Evolutionary conservation across 2,113 vertebrate species (phyloP).

Genomic region (Grallaria varia): DNA sequence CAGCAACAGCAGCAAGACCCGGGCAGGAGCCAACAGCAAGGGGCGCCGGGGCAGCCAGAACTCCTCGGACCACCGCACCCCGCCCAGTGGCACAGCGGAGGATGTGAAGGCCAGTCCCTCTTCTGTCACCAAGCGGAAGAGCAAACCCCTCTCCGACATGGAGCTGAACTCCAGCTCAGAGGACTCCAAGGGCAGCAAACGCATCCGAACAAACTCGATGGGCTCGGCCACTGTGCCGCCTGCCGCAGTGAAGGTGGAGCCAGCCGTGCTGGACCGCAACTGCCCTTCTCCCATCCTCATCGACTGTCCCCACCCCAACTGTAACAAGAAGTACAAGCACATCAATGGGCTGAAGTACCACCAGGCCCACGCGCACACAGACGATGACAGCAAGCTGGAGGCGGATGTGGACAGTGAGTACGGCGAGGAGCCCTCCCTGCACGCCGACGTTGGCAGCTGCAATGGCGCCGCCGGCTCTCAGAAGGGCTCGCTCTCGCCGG

Average conservation of each 20-base stretch:
- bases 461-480: slow-evolving; percentile 87
- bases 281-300: slow-evolving; percentile 96
- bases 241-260: slow-evolving; percentile 83
- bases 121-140: slow-evolving; percentile 90
- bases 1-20: slow-evolving; percentile 89
- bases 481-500: slow-evolving; percentile 93
- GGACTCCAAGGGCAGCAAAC: slow-evolving; percentile 97
- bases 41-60: slow-evolving; percentile 95
- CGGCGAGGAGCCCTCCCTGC: slow-evolving; percentile 88
- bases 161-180: slow-evolving; percentile 99
- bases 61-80: slow-evolving; percentile 90
- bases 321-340: slow-evolving; percentile 99
- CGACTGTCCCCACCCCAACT: slow-evolving; percentile 97
- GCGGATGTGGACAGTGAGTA: slow-evolving; percentile 93
- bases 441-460: slow-evolving; percentile 86
- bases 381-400: slow-evolving; percentile 93
- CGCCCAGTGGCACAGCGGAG: slow-evolving; percentile 82
- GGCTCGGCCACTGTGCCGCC: slow-evolving; percentile 73
- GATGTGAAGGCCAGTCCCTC: slow-evolving; percentile 97
- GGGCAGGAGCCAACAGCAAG: slow-evolving; percentile 92
- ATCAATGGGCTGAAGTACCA: slow-evolving; percentile 98
- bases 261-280: slow-evolving; percentile 84
- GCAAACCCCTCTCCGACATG: slow-evolving; percentile 94
- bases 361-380: slow-evolving; percentile 95
- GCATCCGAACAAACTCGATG: slow-evolving; percentile 93